Conservation (phyloP, 2,797 vertebrate species). For the Enteromius viviparus region DNA sequence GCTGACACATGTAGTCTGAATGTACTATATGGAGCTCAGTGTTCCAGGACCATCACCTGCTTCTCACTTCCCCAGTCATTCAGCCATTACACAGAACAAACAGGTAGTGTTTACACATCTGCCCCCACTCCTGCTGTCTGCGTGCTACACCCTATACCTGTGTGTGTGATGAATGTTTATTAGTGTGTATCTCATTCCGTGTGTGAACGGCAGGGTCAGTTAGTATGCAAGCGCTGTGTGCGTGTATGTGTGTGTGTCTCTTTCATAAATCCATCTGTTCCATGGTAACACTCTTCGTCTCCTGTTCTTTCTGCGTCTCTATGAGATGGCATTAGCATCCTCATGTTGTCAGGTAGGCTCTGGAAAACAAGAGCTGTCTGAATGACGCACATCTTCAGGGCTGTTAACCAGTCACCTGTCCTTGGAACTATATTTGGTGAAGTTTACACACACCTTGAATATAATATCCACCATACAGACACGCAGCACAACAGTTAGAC, state of each 20-base stretch:
- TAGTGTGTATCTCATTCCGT: slow-evolving; percentile 54
- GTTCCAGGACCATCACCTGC: slow-evolving; percentile 57
- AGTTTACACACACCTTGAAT: slow-evolving; percentile 46
- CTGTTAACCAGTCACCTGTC: slow-evolving; percentile 48
- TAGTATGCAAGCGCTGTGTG: slow-evolving; percentile 15
- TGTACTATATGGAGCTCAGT: slow-evolving; percentile 28
- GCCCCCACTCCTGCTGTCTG: slow-evolving; percentile 55
- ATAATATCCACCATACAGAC: slow-evolving; percentile 25
- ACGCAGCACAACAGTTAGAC: slow-evolving; percentile 58
- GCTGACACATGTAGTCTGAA: neutral
- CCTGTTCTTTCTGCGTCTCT: slow-evolving; percentile 24
- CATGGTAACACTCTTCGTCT: slow-evolving; percentile 56
- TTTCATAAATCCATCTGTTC: slow-evolving; percentile 61
- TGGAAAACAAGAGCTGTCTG: slow-evolving; percentile 42
- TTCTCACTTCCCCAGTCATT: slow-evolving; percentile 50
- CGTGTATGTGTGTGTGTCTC: slow-evolving; percentile 14
- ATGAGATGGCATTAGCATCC: slow-evolving; percentile 49
- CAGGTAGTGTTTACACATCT: slow-evolving; percentile 64
- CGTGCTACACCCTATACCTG: slow-evolving; percentile 47
- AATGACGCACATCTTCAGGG: slow-evolving; percentile 54
- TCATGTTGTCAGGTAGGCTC: slow-evolving; percentile 52
- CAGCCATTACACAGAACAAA: slow-evolving; percentile 61
- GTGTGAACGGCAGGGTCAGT: slow-evolving; percentile 46
- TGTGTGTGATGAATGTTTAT: slow-evolving; percentile 50
- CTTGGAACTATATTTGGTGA: slow-evolving; percentile 45